phyloP scores from a whole-genome alignment of 2,113 vertebrate species.

The Otus sunia region DNA sequence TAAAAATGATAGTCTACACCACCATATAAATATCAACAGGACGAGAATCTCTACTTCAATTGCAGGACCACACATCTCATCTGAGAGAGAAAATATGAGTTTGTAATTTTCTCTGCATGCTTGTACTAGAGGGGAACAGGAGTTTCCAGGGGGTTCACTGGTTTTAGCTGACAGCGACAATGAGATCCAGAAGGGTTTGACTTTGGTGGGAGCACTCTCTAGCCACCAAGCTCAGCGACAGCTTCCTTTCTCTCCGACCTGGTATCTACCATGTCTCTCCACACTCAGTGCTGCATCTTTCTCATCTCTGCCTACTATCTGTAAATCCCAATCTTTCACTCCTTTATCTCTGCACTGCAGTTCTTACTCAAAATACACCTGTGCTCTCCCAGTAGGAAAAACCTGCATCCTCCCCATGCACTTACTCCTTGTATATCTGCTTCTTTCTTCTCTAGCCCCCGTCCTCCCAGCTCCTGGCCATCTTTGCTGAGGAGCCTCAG shows the following conservation, averaged over 20 bases:
- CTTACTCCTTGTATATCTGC: neutral
- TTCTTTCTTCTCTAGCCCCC: neutral
- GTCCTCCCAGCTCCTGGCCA: neutral
- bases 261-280: fast-evolving
- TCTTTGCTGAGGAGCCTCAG: neutral
- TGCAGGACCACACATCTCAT: neutral
- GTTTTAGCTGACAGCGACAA: neutral
- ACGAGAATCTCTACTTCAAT: fast-evolving
- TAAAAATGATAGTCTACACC: neutral
- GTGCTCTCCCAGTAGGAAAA: neutral
- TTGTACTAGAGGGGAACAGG: neutral
- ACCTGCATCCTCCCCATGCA: neutral
- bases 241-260: neutral
- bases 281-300: neutral
- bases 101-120: neutral
- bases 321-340: neutral
- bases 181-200: neutral
- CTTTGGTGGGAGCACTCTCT: neutral
- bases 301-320: neutral
- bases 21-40: neutral
- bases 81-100: neutral
- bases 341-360: neutral
- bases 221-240: neutral
- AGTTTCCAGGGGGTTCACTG: neutral
- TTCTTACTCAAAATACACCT: neutral